Evolutionary conservation across 2,113 vertebrate genomes (phyloP), one percentile per base, ranked within the genome.

Genomic region (Pelmatolapia mariae): DNA sequence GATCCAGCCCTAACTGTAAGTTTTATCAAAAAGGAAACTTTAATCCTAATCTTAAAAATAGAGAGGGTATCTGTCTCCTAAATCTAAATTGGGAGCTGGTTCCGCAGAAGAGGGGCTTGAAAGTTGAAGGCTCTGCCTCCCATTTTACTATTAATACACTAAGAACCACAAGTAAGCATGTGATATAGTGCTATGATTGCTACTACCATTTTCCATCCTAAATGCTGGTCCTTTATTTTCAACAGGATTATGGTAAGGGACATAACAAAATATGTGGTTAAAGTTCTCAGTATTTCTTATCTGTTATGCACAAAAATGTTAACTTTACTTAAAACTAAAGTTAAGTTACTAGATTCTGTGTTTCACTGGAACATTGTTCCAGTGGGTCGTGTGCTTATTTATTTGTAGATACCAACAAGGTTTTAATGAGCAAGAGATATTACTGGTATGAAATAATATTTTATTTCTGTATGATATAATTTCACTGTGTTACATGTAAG

Each of bases 41-140:
- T 3, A 59, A 59, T 59, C 0, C 1, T 59, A 31, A 59, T 59
- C 26, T 59, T 31, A 59, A 59, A 59, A 31, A 0, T 59, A 10
- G 26, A 10, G 56, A 59, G 2, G 26, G 56, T 59, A 18, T 59
- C 56, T 59, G 26, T 6, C 56, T 59, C 26, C 56, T 59, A 59
- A 59, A 31, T 59, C 5, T 59, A 59, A 59, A 59, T 0, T 59
- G 5, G 56, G 56, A 59, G 26, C 56, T 59, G 26, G 26, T 31
- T 31, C 26, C 15, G 29, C 56, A 59, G 26, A 31, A 18, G 56
- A 59, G 8, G 24, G 8, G 5, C 15, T 29, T 59, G 56, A 31
- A 31, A 59, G 26, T 29, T 59, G 56, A 31, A 31, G 26, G 26
- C 15, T 31, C 56, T 59, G 56, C 29, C 56, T 16, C 56, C 56